Percentiles rank a stretch among this genome's conserved stretches.
phyloP scores from a whole-genome alignment of 2,797 vertebrate species.

The Rhinogobio ventralis region DNA sequence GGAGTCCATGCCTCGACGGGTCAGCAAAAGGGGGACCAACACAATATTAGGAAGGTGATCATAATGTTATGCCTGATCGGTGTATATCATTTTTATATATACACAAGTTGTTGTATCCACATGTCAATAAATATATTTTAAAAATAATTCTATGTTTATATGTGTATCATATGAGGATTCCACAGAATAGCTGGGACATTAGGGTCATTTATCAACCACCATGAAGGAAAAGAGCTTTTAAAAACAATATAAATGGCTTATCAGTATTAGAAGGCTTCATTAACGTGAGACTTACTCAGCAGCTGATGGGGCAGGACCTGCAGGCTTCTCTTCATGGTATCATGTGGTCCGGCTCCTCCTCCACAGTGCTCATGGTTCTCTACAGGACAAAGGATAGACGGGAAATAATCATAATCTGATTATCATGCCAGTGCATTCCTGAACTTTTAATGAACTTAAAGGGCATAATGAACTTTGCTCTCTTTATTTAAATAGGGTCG shows the following conservation, averaged over 20 bases:
- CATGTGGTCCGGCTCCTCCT: slow-evolving; percentile 95
- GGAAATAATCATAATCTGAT: slow-evolving; percentile 20
- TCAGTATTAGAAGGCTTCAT: slow-evolving; percentile 20
- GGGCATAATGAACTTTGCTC: neutral
- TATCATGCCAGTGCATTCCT: slow-evolving; percentile 6
- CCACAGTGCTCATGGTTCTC: slow-evolving; percentile 99
- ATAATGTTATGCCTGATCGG: too few species aligned
- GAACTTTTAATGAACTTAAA: slow-evolving; percentile 29
- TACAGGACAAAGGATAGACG: slow-evolving; percentile 67
- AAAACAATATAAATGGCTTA: slow-evolving; percentile 10
- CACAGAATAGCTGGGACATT: neutral
- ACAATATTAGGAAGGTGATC: too few species aligned
- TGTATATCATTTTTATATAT: too few species aligned
- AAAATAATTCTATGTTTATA: neutral
- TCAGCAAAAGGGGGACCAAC: too few species aligned
- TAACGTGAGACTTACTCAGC: slow-evolving; percentile 88
- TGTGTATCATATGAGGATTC: neutral
- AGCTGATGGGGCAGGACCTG: slow-evolving; percentile 98
- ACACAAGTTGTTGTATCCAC: neutral
- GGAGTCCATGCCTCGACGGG: too few species aligned
- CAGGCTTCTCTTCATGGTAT: slow-evolving; percentile 99
- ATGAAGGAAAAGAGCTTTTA: neutral
- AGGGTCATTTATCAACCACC: neutral
- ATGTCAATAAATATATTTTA: neutral
- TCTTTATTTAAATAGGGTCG: neutral